A percentile compares a stretch with the other conserved stretches of the same genome.
Conservation (phyloP, 2,113 vertebrate species). For the Chiloscyllium plagiosum region DNA sequence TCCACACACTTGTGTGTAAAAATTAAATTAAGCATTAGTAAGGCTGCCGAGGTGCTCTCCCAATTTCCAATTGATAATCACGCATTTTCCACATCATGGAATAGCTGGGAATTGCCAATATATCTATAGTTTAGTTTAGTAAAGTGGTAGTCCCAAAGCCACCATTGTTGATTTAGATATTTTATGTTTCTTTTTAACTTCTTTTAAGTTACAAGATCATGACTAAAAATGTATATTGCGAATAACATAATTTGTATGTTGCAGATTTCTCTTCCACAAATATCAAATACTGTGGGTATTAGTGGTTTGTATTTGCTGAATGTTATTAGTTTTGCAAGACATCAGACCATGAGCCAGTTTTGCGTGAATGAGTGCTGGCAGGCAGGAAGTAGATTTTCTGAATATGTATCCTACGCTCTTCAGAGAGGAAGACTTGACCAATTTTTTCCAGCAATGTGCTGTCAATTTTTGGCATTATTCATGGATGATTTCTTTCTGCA, state of each 20-base stretch:
- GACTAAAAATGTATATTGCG: not conserved
- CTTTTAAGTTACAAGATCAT: not conserved
- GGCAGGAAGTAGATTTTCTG: slow-evolving; percentile 36
- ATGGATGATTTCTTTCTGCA: too few relatives aligned
- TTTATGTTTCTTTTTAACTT: not conserved
- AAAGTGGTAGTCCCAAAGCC: not conserved
- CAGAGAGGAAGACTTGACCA: not conserved
- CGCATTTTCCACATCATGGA: not conserved
- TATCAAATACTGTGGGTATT: slow-evolving; percentile 24
- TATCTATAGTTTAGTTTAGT: not conserved
- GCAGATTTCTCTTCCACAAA: not conserved
- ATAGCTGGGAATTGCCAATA: not conserved
- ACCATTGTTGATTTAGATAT: not conserved
- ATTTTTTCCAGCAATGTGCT: too few relatives aligned
- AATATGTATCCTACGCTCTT: not conserved
- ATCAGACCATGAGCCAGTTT: slow-evolving; percentile 30
- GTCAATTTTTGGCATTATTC: too few relatives aligned
- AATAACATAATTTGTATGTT: not conserved
- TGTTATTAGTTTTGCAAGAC: slow-evolving; percentile 40
- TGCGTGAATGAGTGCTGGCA: slow-evolving; percentile 38
- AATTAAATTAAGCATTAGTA: not conserved
- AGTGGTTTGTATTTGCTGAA: slow-evolving; percentile 39
- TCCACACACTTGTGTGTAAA: not conserved
- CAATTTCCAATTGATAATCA: not conserved
- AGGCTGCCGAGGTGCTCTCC: not conserved